Base-by-base conservation (phyloP, 2,113 vertebrate genomes). In the Vulpes ferrilata region DNA sequence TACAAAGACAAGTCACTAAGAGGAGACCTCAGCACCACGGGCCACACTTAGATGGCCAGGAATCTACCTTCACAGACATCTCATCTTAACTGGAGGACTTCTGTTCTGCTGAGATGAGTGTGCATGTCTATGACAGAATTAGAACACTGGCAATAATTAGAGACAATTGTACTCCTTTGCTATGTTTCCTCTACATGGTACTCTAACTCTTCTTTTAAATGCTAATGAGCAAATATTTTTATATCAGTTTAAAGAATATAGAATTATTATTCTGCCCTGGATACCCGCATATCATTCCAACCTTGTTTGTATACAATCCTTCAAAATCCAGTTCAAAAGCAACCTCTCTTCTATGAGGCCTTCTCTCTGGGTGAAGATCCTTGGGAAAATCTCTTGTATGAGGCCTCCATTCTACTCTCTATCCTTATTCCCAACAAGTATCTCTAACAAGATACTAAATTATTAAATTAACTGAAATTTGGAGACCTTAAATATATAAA, bases 391-490 rank as follows among this genome's bases (percentile, higher is more conserved):
- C 11, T 38, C 62, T 94, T 87, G 43, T 92, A 86, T 84, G 60
- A 92, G 7, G 32, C 65, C 38, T 69, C 35, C 17, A 91, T 74
- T 38, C 79, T 86, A 69, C 15, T 0, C 35, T 48, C 60, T 4
- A 10, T 7, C 48, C 35, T 79, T 19, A 85, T 32, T 60, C 60
- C 48, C 16, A 85, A 88, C 11, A 97, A 84, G 15, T 67, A 93
- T 65, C 85, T 93, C 53, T 93, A 91, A 88, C 25, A 91, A 81
- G 51, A 62, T 10, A 86, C 80, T 87, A 81, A 88, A 76, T 82
- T 87, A 82, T 94, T 95, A 60, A 92, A 79, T 84, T 92, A 97
- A 27, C n/a, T 94, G 86, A 86, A 81, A 55, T 7, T 32, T 87
- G 13, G 22, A 88, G 55, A 57, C 48, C 55, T 82, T 88, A 88